These are phyloP conservation scores for Catagonus wagneri DNA, from an alignment of 2,113 vertebrate genomes.

Conservation along the genomic window DNA sequence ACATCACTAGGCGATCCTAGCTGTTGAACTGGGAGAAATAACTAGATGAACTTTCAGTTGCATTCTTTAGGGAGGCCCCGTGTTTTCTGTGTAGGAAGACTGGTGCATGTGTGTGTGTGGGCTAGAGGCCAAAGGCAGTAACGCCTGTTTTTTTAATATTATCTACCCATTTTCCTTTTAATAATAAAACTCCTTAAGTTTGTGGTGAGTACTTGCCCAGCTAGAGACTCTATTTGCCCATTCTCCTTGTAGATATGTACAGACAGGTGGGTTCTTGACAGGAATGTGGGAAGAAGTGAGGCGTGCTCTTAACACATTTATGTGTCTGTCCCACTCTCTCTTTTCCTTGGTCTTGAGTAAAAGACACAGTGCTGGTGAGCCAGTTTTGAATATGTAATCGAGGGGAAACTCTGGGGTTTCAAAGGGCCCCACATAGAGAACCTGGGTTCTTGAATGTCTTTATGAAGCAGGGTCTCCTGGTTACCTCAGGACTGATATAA, in stretches of 20 bases:
- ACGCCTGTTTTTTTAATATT: background rate
- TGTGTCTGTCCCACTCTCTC: background rate
- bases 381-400: background rate
- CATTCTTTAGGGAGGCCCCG: background rate
- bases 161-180: slow-evolving; percentile 37
- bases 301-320: background rate
- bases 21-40: background rate
- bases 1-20: background rate
- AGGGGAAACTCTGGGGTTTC: background rate
- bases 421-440: background rate
- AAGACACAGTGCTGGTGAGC: background rate
- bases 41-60: background rate
- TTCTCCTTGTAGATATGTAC: background rate
- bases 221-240: background rate
- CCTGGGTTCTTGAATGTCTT: background rate
- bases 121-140: background rate
- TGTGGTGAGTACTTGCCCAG: background rate
- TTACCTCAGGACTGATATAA: background rate
- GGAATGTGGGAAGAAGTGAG: background rate
- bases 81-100: background rate
- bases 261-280: background rate
- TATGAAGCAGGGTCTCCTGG: background rate
- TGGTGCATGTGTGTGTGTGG: background rate
- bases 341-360: background rate
- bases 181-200: background rate